Evolutionary conservation across 2,888 invertebrate genomes (phyloP).

Genomic region (Lathronympha strigana): DNA sequence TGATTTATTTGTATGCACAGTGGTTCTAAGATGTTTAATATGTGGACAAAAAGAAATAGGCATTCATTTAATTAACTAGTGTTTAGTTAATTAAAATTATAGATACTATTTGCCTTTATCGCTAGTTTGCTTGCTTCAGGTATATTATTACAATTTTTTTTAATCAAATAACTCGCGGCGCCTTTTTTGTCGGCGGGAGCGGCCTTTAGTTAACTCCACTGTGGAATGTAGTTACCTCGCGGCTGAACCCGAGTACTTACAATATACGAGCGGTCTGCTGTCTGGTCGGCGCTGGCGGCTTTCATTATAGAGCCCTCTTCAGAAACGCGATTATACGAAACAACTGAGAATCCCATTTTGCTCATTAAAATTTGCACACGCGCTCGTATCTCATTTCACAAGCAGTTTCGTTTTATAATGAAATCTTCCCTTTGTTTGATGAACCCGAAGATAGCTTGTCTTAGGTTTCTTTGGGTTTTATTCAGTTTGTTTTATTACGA

Average conservation of each 20-base stretch:
- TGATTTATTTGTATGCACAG: conserved; percentile 6
- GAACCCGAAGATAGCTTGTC: conserved; percentile 16
- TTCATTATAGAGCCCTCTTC: conserved; percentile 51
- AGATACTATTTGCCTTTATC: neutral
- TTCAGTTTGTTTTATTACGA: conserved; percentile 35
- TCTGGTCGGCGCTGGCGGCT: conserved; percentile 52
- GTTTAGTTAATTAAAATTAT: neutral
- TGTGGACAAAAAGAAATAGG: conserved; percentile 3
- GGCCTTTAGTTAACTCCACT: conserved; percentile 52
- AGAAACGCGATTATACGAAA: conserved; percentile 46
- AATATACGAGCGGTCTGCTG: conserved; percentile 50
- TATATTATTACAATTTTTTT: neutral
- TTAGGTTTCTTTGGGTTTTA: conserved; percentile 26
- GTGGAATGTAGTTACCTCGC: conserved; percentile 57
- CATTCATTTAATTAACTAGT: neutral
- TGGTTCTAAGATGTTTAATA: conserved; percentile 2
- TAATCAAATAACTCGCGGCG: conserved; percentile 35
- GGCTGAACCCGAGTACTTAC: conserved; percentile 54
- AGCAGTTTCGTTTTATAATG: conserved; percentile 3
- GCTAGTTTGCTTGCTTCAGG: neutral
- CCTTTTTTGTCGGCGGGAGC: conserved; percentile 42
- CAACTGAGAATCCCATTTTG: conserved; percentile 39
- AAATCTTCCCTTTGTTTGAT: conserved; percentile 22
- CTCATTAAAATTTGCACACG: conserved; percentile 19
- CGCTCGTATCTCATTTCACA: conserved; percentile 8